Percentiles rank a stretch among this genome's conserved stretches.
phyloP scores from a whole-genome alignment of 2,113 vertebrate species.

The Pterocles orientalis region DNA sequence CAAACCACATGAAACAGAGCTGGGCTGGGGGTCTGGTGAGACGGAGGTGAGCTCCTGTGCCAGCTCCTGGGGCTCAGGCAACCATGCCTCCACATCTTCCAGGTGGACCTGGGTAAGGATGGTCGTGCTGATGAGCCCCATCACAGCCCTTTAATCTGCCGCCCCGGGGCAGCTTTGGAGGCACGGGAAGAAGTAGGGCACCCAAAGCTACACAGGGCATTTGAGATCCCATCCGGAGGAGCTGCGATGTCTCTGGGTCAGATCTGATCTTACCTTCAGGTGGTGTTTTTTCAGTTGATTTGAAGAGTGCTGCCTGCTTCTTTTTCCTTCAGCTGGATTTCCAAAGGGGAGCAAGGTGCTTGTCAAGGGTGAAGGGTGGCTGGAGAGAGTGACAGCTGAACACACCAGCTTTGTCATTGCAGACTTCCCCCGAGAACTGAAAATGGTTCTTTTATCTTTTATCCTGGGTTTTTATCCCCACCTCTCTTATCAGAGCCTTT shows the following conservation, averaged over 20 bases:
- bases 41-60: neutral
- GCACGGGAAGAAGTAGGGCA: neutral
- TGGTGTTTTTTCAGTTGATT: neutral
- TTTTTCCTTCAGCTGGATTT: neutral
- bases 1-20: neutral
- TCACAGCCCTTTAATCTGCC: neutral
- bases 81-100: neutral
- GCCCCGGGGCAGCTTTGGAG: fast-evolving
- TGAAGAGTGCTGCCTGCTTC: neutral
- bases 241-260: neutral
- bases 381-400: neutral
- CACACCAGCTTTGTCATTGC: neutral
- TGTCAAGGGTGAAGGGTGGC: neutral
- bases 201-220: neutral
- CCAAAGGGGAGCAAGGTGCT: neutral
- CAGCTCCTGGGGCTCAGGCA: neutral
- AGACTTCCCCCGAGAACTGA: neutral
- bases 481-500: neutral
- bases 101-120: neutral
- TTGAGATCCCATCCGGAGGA: neutral
- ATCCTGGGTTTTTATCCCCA: neutral
- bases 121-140: neutral
- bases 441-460: neutral
- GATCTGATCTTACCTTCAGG: neutral
- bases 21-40: neutral